These are phyloP conservation scores for Acrobasis consociella DNA, from an alignment of 2,888 invertebrate genomes.

Conservation along the genomic window DNA sequence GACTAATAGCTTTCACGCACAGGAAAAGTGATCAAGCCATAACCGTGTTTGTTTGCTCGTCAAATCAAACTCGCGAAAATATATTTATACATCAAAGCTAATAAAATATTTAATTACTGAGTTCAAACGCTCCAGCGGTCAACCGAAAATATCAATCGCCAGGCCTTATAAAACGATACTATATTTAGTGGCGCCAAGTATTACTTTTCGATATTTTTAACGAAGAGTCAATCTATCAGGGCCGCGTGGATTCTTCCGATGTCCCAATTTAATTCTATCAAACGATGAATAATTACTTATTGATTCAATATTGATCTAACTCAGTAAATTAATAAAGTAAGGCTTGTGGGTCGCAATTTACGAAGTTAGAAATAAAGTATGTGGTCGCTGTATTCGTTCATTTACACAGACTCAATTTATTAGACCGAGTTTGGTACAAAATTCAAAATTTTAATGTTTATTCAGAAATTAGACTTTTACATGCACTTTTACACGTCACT, in stretches of 20 bases:
- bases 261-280: slow-evolving; percentile 7
- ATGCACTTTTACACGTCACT: too few species aligned
- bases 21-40: slow-evolving; percentile 15
- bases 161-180: neutral
- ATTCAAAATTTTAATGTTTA: too few species aligned
- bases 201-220: slow-evolving; percentile 13
- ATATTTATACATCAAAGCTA: slow-evolving; percentile 12
- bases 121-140: slow-evolving; percentile 12
- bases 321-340: neutral
- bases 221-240: slow-evolving; percentile 2
- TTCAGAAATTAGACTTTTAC: too few species aligned
- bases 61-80: slow-evolving; percentile 9
- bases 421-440: too few species aligned
- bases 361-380: neutral
- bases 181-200: slow-evolving; percentile 10
- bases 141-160: neutral
- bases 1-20: slow-evolving; percentile 11
- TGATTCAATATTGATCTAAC: neutral
- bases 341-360: neutral
- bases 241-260: slow-evolving; percentile 4
- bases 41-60: slow-evolving; percentile 12
- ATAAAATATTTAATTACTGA: slow-evolving; percentile 15
- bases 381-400: too few species aligned
- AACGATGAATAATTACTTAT: neutral
- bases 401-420: too few species aligned